A percentile compares a stretch with the other conserved stretches of the same genome.
phyloP scores from a whole-genome alignment of 2,113 vertebrate species.

The Sterna hirundo region DNA sequence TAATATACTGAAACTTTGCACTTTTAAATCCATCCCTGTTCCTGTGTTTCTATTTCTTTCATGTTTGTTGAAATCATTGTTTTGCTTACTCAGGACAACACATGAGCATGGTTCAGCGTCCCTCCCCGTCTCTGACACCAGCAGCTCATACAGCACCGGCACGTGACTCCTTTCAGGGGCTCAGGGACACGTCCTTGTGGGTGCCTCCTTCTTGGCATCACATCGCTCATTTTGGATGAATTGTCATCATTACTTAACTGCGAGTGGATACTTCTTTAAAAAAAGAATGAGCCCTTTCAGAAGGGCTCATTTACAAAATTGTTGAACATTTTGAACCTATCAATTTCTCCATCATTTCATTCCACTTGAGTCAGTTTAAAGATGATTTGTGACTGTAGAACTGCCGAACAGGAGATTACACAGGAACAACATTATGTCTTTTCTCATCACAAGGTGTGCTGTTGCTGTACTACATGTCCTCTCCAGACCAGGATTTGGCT shows the following conservation, averaged over 20 bases:
- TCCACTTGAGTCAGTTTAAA: neutral
- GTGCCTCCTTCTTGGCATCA: neutral
- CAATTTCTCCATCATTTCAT: neutral
- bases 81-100: neutral
- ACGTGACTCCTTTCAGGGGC: neutral
- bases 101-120: neutral
- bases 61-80: neutral
- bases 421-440: neutral
- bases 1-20: neutral
- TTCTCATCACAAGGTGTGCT: neutral
- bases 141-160: accelerated
- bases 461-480: neutral
- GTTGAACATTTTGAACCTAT: neutral
- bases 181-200: neutral
- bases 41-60: neutral
- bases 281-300: neutral
- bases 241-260: neutral
- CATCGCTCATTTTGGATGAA: neutral
- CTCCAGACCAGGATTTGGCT: neutral
- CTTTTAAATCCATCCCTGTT: neutral
- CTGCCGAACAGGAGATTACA: neutral
- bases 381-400: neutral
- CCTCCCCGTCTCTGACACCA: neutral
- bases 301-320: neutral
- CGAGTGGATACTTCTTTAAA: neutral